Evolutionary conservation across 2,113 vertebrate species (phyloP).

Genomic region (Hemichromis elongatus): DNA sequence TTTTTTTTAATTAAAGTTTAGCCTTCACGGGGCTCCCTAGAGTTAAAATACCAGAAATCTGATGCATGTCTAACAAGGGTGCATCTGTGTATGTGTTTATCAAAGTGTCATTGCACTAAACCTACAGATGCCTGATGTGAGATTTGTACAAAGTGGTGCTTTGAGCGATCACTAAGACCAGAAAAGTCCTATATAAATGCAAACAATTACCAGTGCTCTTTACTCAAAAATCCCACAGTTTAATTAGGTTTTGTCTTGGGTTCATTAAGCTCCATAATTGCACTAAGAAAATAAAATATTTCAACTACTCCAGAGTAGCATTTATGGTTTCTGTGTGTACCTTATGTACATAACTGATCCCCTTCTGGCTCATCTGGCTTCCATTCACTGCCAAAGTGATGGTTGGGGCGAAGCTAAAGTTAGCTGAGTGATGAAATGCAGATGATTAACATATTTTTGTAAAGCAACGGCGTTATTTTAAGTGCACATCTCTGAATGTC

Average conservation of each 20-base stretch:
- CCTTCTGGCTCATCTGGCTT: not conserved
- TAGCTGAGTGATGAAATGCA: conserved; percentile 9
- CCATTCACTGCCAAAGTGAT: not conserved
- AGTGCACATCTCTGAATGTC: not conserved
- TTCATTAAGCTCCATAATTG: not conserved
- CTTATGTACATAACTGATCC: not conserved
- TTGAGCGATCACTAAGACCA: not conserved
- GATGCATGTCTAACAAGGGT: not conserved
- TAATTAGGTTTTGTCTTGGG: not conserved
- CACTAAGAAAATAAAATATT: not conserved
- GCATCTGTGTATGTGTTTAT: not conserved
- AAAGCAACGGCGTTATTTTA: not conserved
- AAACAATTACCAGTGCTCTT: not conserved
- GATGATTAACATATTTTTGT: not conserved
- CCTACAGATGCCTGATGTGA: not conserved
- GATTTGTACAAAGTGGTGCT: not conserved
- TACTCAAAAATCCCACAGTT: not conserved
- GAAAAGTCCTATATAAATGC: not conserved
- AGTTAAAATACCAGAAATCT: not conserved
- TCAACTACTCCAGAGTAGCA: not conserved
- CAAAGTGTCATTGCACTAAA: not conserved
- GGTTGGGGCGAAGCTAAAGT: not conserved
- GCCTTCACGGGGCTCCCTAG: not conserved
- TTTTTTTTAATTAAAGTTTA: not conserved
- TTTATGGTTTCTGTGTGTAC: not conserved